Evolutionary conservation across 2,797 vertebrate species (phyloP).

Genomic region (Psittacula derbiana): DNA sequence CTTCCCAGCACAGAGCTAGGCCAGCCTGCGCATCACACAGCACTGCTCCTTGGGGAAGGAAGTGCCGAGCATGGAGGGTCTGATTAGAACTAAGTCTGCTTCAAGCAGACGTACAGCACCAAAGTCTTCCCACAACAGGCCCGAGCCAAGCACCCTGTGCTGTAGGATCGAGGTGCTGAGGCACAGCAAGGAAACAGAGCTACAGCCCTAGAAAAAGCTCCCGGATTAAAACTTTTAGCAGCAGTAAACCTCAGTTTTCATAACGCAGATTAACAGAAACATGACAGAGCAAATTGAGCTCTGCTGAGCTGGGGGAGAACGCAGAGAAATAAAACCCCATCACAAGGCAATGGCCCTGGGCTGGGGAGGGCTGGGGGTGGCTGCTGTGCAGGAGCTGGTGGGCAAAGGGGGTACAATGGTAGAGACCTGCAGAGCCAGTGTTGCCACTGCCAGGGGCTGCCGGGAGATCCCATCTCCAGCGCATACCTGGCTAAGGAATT

Average conservation of each 20-base stretch:
- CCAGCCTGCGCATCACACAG: fast-evolving
- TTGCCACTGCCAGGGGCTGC: background rate
- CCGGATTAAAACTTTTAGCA: background rate
- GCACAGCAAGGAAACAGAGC: background rate
- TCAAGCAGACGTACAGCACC: background rate
- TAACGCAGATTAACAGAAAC: background rate
- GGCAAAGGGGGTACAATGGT: fast-evolving
- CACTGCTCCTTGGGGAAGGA: background rate
- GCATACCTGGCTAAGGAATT: conserved; percentile 16
- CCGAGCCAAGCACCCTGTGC: background rate
- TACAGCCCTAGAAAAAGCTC: background rate
- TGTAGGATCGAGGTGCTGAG: background rate
- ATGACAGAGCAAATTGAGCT: background rate
- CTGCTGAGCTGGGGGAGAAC: background rate
- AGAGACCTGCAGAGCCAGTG: background rate
- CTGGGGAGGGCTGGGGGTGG: no score
- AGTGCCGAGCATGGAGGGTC: fast-evolving
- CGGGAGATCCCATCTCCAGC: background rate
- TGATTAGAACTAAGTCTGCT: background rate
- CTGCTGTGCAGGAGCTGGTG: fast-evolving
- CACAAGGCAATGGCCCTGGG: fast-evolving
- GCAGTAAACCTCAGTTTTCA: background rate
- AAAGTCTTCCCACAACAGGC: background rate
- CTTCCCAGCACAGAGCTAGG: background rate
- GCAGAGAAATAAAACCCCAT: background rate